Evolutionary conservation across 2,113 vertebrate species (phyloP).

Genomic region (Dicerorhinus sumatrensis): DNA sequence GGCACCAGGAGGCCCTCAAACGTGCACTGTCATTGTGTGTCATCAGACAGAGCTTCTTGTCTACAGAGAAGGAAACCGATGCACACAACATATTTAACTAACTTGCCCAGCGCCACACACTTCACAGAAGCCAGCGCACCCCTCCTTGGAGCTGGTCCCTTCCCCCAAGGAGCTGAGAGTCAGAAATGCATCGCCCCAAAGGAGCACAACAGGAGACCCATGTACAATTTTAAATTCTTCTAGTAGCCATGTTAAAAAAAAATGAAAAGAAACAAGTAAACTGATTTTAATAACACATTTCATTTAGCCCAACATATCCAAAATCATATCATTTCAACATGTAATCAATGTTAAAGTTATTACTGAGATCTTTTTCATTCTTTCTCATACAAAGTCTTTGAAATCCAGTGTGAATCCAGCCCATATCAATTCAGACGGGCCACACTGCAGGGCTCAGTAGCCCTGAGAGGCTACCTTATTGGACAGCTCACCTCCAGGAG

Average conservation of each 20-base stretch:
- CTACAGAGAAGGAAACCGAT: neutral
- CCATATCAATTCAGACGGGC: neutral
- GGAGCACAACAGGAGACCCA: neutral
- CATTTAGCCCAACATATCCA: neutral
- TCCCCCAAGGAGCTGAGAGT: fast-evolving
- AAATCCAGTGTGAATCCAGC: neutral
- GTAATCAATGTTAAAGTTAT: neutral
- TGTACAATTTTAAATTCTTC: neutral
- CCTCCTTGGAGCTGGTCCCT: neutral
- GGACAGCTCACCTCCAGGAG: neutral
- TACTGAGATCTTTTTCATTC: neutral
- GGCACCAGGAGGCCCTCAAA: neutral
- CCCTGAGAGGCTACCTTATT: fast-evolving
- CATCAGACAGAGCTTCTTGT: neutral
- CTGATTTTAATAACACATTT: neutral
- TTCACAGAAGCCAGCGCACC: neutral
- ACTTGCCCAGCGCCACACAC: neutral
- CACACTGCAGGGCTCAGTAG: neutral
- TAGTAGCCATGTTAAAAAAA: neutral
- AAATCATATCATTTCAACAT: neutral
- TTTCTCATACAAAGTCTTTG: neutral
- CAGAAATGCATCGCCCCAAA: neutral
- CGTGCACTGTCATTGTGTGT: neutral
- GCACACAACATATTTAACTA: neutral
- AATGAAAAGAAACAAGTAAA: neutral